Percentiles rank a stretch among this genome's conserved stretches.
Evolutionary conservation across 2,888 invertebrate species (phyloP).

Genomic region (Acanthosepion lycidas): DNA sequence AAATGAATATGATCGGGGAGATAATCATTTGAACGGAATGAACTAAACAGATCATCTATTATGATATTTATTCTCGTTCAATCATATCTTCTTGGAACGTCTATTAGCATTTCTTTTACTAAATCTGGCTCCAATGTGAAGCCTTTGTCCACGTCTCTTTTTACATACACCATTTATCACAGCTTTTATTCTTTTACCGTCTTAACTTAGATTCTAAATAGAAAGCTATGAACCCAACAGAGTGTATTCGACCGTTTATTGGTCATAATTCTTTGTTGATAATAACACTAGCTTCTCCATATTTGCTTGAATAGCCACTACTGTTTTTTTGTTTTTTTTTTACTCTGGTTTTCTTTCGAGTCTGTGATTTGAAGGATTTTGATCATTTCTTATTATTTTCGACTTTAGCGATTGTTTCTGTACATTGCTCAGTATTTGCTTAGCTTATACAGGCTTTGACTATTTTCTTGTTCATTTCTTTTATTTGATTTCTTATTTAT

Average conservation of each 20-base stretch:
- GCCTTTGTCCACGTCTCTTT: background rate
- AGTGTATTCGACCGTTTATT: background rate
- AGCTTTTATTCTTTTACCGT: background rate
- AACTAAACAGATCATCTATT: background rate
- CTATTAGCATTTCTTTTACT: background rate
- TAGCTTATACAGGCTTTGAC: background rate
- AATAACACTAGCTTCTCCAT: too few relatives aligned
- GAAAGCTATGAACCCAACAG: background rate
- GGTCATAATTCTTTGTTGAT: background rate
- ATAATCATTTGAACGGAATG: background rate
- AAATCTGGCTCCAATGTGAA: background rate
- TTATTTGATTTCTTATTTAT: slow-evolving; percentile 24
- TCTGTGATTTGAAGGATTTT: background rate
- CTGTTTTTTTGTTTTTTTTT: too few relatives aligned
- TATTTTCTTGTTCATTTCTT: background rate
- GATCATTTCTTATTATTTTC: background rate
- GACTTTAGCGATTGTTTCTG: background rate
- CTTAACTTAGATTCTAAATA: background rate
- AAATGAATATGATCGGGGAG: background rate
- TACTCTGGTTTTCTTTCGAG: background rate
- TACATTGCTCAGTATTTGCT: background rate
- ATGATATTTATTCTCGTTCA: background rate
- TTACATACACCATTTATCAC: background rate
- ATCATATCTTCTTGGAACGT: background rate
- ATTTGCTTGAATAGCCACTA: too few relatives aligned